Percentiles rank a stretch among this genome's conserved stretches.
phyloP scores from a whole-genome alignment of 2,113 vertebrate genomes.

The Phrynosoma blainvillii region DNA sequence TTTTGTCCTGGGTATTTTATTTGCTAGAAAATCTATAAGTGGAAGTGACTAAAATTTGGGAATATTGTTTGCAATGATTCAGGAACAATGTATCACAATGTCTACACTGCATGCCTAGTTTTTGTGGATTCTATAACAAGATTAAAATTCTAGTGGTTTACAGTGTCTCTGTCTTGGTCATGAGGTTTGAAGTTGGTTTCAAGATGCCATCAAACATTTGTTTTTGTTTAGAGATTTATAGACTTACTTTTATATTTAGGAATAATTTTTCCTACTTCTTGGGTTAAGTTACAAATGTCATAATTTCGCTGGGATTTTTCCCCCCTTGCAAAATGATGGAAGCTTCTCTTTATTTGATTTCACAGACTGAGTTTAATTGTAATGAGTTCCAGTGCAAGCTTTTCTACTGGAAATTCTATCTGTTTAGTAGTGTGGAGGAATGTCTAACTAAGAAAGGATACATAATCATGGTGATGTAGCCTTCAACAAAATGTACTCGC shows the following conservation, averaged over 20 bases:
- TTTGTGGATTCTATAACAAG: too few relatives aligned
- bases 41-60: too few relatives aligned
- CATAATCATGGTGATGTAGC: constrained; percentile 17
- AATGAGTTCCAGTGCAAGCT: constrained; percentile 32
- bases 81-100: too few relatives aligned
- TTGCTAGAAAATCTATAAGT: too few relatives aligned
- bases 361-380: constrained; percentile 37
- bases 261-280: not conserved
- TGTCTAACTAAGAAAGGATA: constrained; percentile 5
- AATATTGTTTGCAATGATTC: too few relatives aligned
- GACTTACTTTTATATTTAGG: not conserved
- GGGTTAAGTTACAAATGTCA: not conserved
- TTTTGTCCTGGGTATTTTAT: too few relatives aligned
- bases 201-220: not conserved
- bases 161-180: too few relatives aligned
- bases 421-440: constrained; percentile 26
- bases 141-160: too few relatives aligned
- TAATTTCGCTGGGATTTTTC: not conserved
- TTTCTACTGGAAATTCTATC: constrained; percentile 21
- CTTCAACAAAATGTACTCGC: not conserved
- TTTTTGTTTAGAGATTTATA: not conserved
- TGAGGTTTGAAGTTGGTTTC: too few relatives aligned
- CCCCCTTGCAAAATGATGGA: constrained; percentile 21
- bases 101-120: too few relatives aligned
- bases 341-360: constrained; percentile 44